Conservation (phyloP, 1,140 invertebrate genomes). For the Orchestia grillus region DNA sequence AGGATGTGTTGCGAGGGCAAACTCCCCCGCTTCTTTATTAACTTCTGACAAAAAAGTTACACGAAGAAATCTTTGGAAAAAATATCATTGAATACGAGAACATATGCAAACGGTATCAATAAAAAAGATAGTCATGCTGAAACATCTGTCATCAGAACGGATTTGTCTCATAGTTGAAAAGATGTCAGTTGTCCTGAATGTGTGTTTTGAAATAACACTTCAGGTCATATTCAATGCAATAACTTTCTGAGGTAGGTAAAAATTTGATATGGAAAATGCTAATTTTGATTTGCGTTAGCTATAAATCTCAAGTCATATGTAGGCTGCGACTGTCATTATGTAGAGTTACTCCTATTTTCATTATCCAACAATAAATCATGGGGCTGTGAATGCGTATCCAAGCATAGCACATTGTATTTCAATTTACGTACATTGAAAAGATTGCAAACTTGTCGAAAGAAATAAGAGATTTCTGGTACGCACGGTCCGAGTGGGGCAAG, state of each 20-base stretch:
- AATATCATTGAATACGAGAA: not conserved
- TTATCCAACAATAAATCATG: not conserved
- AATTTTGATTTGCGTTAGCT: not conserved
- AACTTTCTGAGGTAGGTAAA: not conserved
- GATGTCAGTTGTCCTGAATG: not conserved
- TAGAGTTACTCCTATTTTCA: not conserved
- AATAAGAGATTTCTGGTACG: not conserved
- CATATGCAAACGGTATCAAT: too few relatives aligned
- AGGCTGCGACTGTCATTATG: not conserved
- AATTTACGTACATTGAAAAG: not conserved
- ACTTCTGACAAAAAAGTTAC: not conserved
- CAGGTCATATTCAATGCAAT: not conserved
- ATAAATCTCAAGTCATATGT: not conserved
- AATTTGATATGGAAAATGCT: not conserved
- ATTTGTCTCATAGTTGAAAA: not conserved
- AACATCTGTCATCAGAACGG: not conserved
- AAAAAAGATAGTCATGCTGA: not conserved
- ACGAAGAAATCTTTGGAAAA: not conserved
- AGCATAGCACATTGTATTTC: not conserved
- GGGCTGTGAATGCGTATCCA: not conserved
- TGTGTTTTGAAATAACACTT: not conserved
- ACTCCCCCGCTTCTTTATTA: not conserved
- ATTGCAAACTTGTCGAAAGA: not conserved
- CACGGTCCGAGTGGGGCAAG: not conserved
- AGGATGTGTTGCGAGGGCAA: not conserved